A percentile compares a stretch with the other conserved stretches of the same genome.
phyloP scores from a whole-genome alignment of 1,140 invertebrate genomes.

The Archegozetes longisetosus region DNA sequence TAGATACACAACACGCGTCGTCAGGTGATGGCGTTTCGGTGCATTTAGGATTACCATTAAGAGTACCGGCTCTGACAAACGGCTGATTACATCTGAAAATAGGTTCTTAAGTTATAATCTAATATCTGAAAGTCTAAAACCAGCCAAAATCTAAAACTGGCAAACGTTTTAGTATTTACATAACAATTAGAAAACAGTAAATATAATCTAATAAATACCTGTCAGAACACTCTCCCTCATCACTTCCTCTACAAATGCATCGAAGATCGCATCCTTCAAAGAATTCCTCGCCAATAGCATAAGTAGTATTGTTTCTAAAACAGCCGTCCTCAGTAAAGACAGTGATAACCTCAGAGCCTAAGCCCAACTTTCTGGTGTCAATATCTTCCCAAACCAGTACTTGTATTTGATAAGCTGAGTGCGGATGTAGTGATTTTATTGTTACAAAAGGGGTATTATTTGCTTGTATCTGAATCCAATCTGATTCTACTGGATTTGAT shows the following conservation, averaged over 20 bases:
- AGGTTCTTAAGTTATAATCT: not conserved
- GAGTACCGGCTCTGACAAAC: conserved; percentile 25
- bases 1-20: conserved; percentile 57
- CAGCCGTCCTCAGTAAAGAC: conserved; percentile 27
- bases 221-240: conserved; percentile 14
- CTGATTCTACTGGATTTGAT: not conserved
- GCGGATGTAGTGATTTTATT: conserved; percentile 23
- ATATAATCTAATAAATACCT: conserved; percentile 17
- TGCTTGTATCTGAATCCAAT: conserved; percentile 19
- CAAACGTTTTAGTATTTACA: too few species aligned
- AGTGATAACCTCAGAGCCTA: conserved; percentile 24
- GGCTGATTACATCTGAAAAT: not conserved
- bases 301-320: conserved; percentile 27
- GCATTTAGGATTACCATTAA: conserved; percentile 50
- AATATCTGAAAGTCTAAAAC: conserved; percentile 3
- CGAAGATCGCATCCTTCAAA: conserved; percentile 29
- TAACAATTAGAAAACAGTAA: too few species aligned
- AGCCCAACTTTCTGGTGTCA: conserved; percentile 19
- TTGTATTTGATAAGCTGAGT: conserved; percentile 24
- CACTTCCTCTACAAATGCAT: conserved; percentile 26
- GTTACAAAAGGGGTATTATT: conserved; percentile 22
- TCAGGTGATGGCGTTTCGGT: conserved; percentile 44
- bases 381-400: conserved; percentile 26
- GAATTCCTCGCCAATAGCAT: conserved; percentile 27
- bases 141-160: not conserved